Conservation (phyloP, 2,888 invertebrate genomes). For the Melipona beecheii region DNA sequence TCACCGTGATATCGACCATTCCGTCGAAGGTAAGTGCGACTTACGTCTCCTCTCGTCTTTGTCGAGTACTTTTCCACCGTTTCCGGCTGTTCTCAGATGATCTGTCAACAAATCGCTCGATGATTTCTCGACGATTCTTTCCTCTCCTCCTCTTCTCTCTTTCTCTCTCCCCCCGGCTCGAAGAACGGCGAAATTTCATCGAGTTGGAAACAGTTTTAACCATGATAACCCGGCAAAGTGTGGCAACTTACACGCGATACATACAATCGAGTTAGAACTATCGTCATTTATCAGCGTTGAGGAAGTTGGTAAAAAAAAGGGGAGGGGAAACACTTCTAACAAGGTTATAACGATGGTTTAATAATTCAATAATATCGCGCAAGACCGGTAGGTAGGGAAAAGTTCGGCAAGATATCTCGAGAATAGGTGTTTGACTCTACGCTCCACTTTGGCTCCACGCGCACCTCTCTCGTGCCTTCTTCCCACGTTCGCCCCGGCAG, state of each 20-base stretch:
- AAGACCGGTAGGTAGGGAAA: conserved; percentile 48
- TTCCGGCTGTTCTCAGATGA: neutral
- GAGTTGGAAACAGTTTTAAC: conserved; percentile 15
- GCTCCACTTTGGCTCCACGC: conserved; percentile 47
- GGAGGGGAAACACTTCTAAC: conserved; percentile 36
- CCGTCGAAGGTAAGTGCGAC: conserved; percentile 73
- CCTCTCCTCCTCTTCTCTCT: neutral
- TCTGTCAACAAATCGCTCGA: neutral
- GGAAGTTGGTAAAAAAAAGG: conserved; percentile 26
- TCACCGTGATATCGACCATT: conserved; percentile 78
- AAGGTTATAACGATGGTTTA: conserved; percentile 57
- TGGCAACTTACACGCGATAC: conserved; percentile 32
- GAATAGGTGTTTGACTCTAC: conserved; percentile 68
- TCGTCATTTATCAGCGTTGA: conserved; percentile 37
- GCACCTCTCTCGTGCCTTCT: conserved; percentile 29
- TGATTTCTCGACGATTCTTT: neutral
- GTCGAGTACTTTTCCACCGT: neutral
- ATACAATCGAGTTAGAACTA: conserved; percentile 39
- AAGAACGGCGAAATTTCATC: neutral
- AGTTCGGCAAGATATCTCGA: conserved; percentile 68
- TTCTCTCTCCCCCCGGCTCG: neutral
- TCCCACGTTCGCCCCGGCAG: conserved; percentile 36
- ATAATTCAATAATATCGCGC: conserved; percentile 71
- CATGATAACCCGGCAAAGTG: conserved; percentile 10
- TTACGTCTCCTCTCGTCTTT: neutral